These are phyloP conservation scores for Centropus unirufus DNA, from an alignment of 2,113 vertebrate genomes.

Conservation along the genomic window DNA sequence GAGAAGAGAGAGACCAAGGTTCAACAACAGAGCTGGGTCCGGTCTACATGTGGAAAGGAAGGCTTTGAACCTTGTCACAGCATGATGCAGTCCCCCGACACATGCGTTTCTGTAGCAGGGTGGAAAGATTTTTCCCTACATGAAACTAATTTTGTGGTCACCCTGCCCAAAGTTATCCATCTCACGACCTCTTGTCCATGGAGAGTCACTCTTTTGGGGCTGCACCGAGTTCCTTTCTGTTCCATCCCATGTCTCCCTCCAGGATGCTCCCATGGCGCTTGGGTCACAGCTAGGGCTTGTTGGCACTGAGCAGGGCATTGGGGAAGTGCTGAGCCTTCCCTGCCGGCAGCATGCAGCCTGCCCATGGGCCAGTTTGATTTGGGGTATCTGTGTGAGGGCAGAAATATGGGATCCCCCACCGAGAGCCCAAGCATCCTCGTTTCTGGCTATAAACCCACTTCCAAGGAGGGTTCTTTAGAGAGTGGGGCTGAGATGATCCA, in stretches of 20 bases:
- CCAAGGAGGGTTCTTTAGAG: constrained; percentile 30
- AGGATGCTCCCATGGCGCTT: neutral
- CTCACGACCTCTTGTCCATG: neutral
- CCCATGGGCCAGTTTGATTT: neutral
- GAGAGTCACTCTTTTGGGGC: neutral
- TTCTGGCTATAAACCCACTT: constrained; percentile 56
- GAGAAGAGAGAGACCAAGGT: neutral
- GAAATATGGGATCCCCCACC: constrained; percentile 15
- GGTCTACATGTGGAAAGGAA: neutral
- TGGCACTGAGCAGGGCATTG: neutral
- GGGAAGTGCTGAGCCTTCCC: neutral
- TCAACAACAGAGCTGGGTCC: neutral
- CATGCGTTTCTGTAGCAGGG: neutral
- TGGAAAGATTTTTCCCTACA: neutral
- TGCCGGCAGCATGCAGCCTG: neutral
- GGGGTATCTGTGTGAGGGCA: neutral
- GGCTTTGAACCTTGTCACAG: neutral
- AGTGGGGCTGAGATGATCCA: neutral
- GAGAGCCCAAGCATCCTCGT: neutral
- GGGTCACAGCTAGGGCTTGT: neutral
- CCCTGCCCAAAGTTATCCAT: neutral
- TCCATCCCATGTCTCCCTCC: neutral
- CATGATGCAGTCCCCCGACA: neutral
- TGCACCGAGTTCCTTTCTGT: neutral
- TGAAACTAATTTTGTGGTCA: neutral